phyloP scores from a whole-genome alignment of 2,797 vertebrate species.

The Myotis vivesi region DNA sequence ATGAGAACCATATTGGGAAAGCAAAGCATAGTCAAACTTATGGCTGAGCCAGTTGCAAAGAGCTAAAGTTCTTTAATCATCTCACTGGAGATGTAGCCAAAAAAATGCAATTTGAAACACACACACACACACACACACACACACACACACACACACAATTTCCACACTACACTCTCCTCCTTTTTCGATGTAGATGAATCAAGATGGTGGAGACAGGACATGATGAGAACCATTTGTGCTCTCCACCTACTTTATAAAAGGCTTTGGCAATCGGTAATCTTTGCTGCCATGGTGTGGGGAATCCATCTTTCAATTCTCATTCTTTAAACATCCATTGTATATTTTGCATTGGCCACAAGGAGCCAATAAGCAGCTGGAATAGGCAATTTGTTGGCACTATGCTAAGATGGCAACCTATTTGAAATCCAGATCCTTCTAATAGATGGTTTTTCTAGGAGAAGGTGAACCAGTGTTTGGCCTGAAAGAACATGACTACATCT shows the following conservation, averaged over 20 bases:
- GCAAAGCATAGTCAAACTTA: conserved; percentile 64
- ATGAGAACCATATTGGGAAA: conserved; percentile 78
- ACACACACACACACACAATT: conserved; percentile 10
- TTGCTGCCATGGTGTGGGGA: not conserved
- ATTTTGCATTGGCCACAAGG: not conserved
- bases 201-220: conserved; percentile 74
- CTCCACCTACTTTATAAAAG: conserved; percentile 54
- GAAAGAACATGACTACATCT: not conserved
- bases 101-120: conserved; percentile 72
- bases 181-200: conserved; percentile 72
- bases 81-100: conserved; percentile 71
- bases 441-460: conserved; percentile 39
- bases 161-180: conserved; percentile 32
- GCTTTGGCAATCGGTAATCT: conserved; percentile 39
- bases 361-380: not conserved
- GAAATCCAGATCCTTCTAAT: conserved; percentile 15
- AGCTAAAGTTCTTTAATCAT: conserved; percentile 79
- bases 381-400: not conserved
- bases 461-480: not conserved
- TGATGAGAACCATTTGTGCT: conserved; percentile 71
- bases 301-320: conserved; percentile 51
- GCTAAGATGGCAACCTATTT: conserved; percentile 22
- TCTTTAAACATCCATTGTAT: not conserved
- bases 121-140: not conserved
- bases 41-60: conserved; percentile 66